Evolutionary conservation across 2,113 vertebrate genomes (phyloP).

Genomic region (Syngnathus scovelli): DNA sequence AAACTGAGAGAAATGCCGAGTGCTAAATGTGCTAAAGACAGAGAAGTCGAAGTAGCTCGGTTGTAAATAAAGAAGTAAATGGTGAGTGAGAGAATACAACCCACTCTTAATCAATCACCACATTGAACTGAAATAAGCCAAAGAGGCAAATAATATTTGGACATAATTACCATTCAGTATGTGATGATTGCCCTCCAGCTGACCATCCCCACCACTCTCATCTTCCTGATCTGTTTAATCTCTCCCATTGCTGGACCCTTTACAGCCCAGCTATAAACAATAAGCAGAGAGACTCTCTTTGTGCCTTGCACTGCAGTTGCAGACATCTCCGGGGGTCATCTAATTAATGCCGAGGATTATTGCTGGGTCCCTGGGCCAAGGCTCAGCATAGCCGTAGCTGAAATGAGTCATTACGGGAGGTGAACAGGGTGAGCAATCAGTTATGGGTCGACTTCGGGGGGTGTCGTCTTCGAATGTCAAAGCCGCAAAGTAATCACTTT

Average conservation of each 20-base stretch:
- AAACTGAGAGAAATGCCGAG: too few species aligned
- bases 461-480: slow-evolving; percentile 47
- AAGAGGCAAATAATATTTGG: slow-evolving; percentile 14
- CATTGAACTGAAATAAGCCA: not conserved
- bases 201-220: slow-evolving; percentile 13
- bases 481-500: slow-evolving; percentile 50
- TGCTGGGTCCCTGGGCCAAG: slow-evolving; percentile 52
- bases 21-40: too few species aligned
- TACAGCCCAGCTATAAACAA: slow-evolving; percentile 56
- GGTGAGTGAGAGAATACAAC: not conserved
- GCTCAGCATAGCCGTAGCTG: slow-evolving; percentile 41
- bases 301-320: slow-evolving; percentile 42
- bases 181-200: slow-evolving; percentile 30
- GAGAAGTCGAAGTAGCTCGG: not conserved
- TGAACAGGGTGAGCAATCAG: slow-evolving; percentile 56
- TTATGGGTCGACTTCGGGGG: slow-evolving; percentile 46
- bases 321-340: slow-evolving; percentile 52
- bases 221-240: slow-evolving; percentile 32
- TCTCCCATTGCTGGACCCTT: slow-evolving; percentile 36
- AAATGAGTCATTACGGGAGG: slow-evolving; percentile 58
- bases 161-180: slow-evolving; percentile 11
- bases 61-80: not conserved
- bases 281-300: slow-evolving; percentile 49
- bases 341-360: slow-evolving; percentile 63
- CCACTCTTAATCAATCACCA: slow-evolving; percentile 1